Percentiles rank a stretch among this genome's conserved stretches.
These are phyloP conservation scores for Molorchus minor DNA, from an alignment of 2,888 invertebrate species.

Conservation along the genomic window DNA sequence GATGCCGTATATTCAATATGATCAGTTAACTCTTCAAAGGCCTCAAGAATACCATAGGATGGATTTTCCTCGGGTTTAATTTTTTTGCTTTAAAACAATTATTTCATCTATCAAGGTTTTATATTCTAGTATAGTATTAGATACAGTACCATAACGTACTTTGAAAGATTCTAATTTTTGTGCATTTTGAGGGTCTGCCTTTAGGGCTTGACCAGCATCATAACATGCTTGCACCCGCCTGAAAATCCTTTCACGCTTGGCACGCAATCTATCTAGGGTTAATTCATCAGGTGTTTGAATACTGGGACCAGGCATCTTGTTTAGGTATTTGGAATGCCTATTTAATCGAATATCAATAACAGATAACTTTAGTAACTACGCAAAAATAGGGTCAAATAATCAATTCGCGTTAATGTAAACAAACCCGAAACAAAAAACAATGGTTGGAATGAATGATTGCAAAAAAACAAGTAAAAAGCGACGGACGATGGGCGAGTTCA, in stretches of 20 bases:
- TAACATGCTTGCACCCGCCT: slow-evolving; percentile 6
- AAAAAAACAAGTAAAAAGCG: too few species aligned
- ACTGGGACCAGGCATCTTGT: too few species aligned
- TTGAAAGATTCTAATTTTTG: slow-evolving; percentile 15
- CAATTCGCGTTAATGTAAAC: too few species aligned
- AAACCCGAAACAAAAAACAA: too few species aligned
- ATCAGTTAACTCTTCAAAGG: slow-evolving; percentile 11
- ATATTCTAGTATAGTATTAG: slow-evolving; percentile 1
- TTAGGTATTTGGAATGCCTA: too few species aligned
- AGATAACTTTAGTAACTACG: too few species aligned
- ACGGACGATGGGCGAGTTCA: too few species aligned
- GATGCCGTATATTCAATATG: slow-evolving; percentile 11
- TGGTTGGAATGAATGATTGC: too few species aligned
- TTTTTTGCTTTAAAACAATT: slow-evolving; percentile 7
- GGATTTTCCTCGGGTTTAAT: slow-evolving; percentile 5
- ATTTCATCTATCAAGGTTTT: slow-evolving; percentile 8
- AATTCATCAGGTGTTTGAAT: not conserved
- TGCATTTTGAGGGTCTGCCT: not conserved
- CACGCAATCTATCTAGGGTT: not conserved
- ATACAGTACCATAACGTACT: slow-evolving; percentile 5
- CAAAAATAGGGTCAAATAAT: too few species aligned
- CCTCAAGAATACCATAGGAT: slow-evolving; percentile 11
- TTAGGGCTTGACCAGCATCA: slow-evolving; percentile 3
- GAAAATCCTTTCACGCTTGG: slow-evolving; percentile 13
- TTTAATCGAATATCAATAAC: too few species aligned